Conservation (phyloP, 2,797 vertebrate species). For the Arctocebus calabarensis region DNA sequence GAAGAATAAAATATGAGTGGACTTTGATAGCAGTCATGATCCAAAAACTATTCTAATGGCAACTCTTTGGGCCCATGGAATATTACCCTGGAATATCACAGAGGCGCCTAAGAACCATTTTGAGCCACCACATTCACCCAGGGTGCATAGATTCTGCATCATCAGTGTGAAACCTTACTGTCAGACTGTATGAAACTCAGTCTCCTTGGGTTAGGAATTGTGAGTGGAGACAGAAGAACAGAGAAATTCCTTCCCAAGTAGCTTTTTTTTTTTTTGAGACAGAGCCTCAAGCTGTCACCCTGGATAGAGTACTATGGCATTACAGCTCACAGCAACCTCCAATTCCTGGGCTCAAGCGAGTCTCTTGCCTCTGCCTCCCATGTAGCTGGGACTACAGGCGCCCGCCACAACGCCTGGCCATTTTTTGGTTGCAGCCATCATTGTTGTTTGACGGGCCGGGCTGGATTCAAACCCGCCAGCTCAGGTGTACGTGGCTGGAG, state of each 20-base stretch:
- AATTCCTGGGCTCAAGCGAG: too few relatives aligned
- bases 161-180: background rate
- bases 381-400: too few relatives aligned
- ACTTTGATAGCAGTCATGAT: background rate
- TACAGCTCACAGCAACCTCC: too few relatives aligned
- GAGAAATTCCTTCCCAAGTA: constrained; percentile 55
- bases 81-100: background rate
- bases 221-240: background rate
- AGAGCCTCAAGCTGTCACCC: too few relatives aligned
- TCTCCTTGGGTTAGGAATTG: constrained; percentile 23
- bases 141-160: background rate
- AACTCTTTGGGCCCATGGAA: background rate
- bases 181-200: constrained; percentile 12
- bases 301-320: too few relatives aligned
- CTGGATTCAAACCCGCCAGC: too few relatives aligned
- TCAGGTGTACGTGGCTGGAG: too few relatives aligned
- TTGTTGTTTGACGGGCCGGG: too few relatives aligned
- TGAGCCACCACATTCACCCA: background rate
- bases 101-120: background rate
- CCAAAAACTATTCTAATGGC: background rate
- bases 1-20: background rate
- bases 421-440: too few relatives aligned
- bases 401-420: too few relatives aligned
- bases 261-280: too few relatives aligned
- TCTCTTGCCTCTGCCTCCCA: too few relatives aligned